Evolutionary conservation across 2,888 invertebrate genomes (phyloP), one percentile per base, ranked within the genome.

Genomic region (Nemotelus nigrinus): DNA sequence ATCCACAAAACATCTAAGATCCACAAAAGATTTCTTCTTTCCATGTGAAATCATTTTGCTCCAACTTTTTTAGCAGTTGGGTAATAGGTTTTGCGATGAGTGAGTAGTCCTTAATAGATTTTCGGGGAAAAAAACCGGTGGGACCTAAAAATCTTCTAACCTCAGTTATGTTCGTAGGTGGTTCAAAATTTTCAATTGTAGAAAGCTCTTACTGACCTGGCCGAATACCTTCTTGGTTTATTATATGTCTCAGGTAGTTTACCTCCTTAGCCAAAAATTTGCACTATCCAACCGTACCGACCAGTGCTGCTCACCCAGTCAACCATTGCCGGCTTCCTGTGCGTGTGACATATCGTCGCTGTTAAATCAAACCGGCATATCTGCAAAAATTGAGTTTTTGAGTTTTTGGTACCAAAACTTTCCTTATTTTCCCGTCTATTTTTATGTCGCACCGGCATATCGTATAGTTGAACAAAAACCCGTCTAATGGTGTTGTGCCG

Each of bases 141-240:
- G 77, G 64, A 3, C 79, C 79, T 1, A 79, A 5, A n/a, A 79
- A 79, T 7, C 70, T 57, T 41, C 77, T 70, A 10, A 79, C 25
- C 44, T 79, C 76, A n/a, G 77, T 72, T 47, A 79, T 43, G 64
- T 78, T 75, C 64, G 48, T 60, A 6, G 77, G 77, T 8, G 39
- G 45, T 5, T 63, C 64, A 55, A 76, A 79, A 43, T 70, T 76
- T 5, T 65, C 57, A 4, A 79, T 55, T 2, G 76, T 76, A 7
- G 60, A 63, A 25, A 57, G 72, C 60, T 77, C 75, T n/a, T 60
- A 57, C 3, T 45, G 7, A 25, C 78, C 77, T 43, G 65, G 71
- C 2, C 8, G 7, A 76, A 3, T 25, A 25, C 25, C 25, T 25
- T 25, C 25, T 25, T 25, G 25, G 25, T 25, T 25, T 25, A 25